Percentiles rank a stretch among this genome's conserved stretches.
These are phyloP conservation scores for Exaiptasia diaphana DNA, from an alignment of 64 coral and sea anemone species.

Conservation along the genomic window DNA sequence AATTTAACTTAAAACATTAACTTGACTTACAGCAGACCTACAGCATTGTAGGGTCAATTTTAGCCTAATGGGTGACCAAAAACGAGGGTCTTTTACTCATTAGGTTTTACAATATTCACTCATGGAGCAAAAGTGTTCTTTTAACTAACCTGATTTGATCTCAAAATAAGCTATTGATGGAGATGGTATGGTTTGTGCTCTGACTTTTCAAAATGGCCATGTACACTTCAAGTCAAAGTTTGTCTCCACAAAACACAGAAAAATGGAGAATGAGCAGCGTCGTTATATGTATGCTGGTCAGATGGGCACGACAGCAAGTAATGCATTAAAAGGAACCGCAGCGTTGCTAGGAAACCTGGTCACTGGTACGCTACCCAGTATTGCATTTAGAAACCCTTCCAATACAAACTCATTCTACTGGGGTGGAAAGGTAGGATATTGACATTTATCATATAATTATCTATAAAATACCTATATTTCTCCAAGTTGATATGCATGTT, in stretches of 20 bases:
- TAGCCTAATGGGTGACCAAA: too few relatives aligned
- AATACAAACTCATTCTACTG: conserved; percentile 86
- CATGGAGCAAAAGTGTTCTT: background rate
- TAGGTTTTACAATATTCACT: too few relatives aligned
- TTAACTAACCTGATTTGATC: background rate
- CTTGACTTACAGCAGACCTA: too few relatives aligned
- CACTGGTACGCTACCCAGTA: conserved; percentile 15
- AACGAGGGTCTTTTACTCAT: too few relatives aligned
- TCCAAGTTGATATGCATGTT: background rate
- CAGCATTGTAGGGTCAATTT: too few relatives aligned
- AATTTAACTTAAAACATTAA: too few relatives aligned
- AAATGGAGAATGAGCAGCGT: conserved; percentile 40
- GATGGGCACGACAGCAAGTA: conserved; percentile 63
- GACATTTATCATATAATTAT: too few relatives aligned
- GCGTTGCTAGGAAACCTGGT: conserved; percentile 12
- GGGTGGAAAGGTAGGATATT: conserved; percentile 63
- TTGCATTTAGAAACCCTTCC: conserved; percentile 76
- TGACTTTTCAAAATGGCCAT: conserved; percentile 69
- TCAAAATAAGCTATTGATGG: conserved; percentile 73
- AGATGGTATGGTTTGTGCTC: conserved; percentile 88
- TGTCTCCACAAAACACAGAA: conserved; percentile 64
- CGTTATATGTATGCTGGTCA: conserved; percentile 70
- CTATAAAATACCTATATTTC: too few relatives aligned
- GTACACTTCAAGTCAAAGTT: conserved; percentile 87
- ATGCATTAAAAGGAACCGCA: background rate